Conservation (phyloP, 2,888 invertebrate genomes). For the Cryptosula pallasiana region DNA sequence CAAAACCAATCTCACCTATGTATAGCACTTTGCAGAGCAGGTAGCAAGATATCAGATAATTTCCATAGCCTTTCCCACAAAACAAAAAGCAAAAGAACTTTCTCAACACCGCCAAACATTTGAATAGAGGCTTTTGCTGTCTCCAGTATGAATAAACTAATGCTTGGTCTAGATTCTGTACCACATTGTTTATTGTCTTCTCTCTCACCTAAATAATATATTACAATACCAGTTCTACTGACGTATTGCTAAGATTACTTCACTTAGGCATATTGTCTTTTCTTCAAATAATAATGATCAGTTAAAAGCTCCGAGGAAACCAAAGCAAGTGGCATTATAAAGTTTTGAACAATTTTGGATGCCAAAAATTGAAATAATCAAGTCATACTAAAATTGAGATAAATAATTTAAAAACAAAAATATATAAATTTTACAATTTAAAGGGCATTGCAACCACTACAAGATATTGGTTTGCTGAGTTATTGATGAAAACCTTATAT, state of each 20-base stretch:
- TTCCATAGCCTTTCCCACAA: constrained; percentile 24
- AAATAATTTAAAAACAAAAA: background rate
- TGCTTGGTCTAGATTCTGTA: constrained; percentile 4
- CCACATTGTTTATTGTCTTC: constrained; percentile 1
- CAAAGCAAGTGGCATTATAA: no score
- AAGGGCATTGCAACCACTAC: no score
- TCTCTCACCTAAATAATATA: constrained; percentile 12
- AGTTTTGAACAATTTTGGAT: no score
- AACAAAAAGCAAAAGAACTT: background rate
- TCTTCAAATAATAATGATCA: no score
- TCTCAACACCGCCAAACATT: background rate
- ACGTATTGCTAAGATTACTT: no score
- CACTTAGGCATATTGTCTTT: no score
- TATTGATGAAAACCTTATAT: no score
- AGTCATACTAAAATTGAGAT: no score
- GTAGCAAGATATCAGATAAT: background rate
- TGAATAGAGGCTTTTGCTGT: background rate
- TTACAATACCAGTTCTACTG: no score
- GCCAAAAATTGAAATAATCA: no score
- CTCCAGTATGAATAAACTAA: constrained; percentile 8
- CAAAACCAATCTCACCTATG: constrained; percentile 10
- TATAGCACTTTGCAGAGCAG: constrained; percentile 15
- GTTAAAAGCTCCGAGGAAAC: no score
- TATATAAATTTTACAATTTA: background rate
- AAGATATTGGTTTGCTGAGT: no score